A percentile compares a stretch with the other conserved stretches of the same genome.
Evolutionary conservation across 2,888 invertebrate genomes (phyloP).

Genomic region (Mactromeris polynyma): DNA sequence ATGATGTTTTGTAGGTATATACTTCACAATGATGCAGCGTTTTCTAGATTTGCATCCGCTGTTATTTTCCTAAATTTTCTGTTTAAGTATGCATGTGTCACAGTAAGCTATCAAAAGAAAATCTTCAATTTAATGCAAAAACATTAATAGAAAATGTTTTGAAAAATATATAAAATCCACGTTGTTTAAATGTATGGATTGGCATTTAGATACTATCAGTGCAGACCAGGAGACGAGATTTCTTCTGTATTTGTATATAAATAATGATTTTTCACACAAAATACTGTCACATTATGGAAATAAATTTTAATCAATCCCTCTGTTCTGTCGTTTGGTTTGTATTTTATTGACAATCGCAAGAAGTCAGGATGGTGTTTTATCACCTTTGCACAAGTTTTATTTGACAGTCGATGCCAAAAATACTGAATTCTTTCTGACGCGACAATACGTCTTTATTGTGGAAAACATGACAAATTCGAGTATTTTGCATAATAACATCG

Average conservation of each 20-base stretch:
- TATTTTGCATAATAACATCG: background rate
- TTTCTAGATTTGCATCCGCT: too few relatives aligned
- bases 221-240: background rate
- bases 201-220: background rate
- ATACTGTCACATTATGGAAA: background rate
- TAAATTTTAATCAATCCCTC: constrained; percentile 4
- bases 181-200: background rate
- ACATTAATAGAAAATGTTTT: too few relatives aligned
- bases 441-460: background rate
- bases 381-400: constrained; percentile 31
- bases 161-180: too few relatives aligned
- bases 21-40: too few relatives aligned
- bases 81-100: too few relatives aligned
- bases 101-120: too few relatives aligned
- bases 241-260: background rate
- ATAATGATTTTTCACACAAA: background rate
- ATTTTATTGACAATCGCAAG: constrained; percentile 22
- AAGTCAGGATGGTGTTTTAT: constrained; percentile 22
- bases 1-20: too few relatives aligned
- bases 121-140: too few relatives aligned
- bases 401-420: constrained; percentile 32
- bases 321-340: background rate
- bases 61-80: too few relatives aligned
- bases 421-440: constrained; percentile 22
- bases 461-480: constrained; percentile 12